These are phyloP conservation scores for Agonopterix alstromeriana DNA, from an alignment of 2,888 invertebrate genomes.

Conservation along the genomic window DNA sequence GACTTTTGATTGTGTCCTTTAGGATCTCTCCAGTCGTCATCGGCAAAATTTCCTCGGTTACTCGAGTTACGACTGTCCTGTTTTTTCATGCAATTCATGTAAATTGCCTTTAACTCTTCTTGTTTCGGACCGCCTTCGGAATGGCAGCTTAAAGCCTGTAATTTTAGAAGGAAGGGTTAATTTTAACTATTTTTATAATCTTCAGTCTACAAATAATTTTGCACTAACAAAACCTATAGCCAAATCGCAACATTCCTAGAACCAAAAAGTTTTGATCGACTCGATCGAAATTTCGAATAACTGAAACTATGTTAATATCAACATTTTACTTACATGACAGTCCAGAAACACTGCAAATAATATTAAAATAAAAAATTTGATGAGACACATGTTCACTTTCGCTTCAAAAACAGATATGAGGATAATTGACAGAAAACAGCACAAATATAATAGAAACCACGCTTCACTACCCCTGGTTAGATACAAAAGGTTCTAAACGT, in stretches of 20 bases:
- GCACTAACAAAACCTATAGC: background rate
- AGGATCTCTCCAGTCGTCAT: slow-evolving; percentile 43
- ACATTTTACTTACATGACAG: slow-evolving; percentile 38
- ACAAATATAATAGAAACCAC: slow-evolving; percentile 37
- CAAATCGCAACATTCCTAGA: background rate
- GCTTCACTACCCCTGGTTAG: slow-evolving; percentile 27
- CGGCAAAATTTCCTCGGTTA: slow-evolving; percentile 26
- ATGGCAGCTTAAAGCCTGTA: slow-evolving; percentile 75
- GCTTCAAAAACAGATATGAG: slow-evolving; percentile 25
- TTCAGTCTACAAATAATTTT: background rate
- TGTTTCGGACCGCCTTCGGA: slow-evolving; percentile 77
- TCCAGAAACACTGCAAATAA: slow-evolving; percentile 31
- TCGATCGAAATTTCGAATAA: background rate
- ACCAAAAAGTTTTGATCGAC: slow-evolving; percentile 1
- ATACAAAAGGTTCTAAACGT: slow-evolving; percentile 16
- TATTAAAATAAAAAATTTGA: slow-evolving; percentile 29
- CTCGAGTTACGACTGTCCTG: slow-evolving; percentile 42
- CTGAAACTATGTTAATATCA: background rate
- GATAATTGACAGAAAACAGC: slow-evolving; percentile 8
- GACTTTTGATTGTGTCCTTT: slow-evolving; percentile 29
- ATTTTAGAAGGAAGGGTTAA: background rate
- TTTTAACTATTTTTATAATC: background rate
- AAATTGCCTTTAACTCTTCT: slow-evolving; percentile 74
- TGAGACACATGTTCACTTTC: slow-evolving; percentile 36
- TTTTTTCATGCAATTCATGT: slow-evolving; percentile 74